A percentile compares a stretch with the other conserved stretches of the same genome.
Conservation (phyloP, 2,113 vertebrate species). For the Xyliphius kryptos region DNA sequence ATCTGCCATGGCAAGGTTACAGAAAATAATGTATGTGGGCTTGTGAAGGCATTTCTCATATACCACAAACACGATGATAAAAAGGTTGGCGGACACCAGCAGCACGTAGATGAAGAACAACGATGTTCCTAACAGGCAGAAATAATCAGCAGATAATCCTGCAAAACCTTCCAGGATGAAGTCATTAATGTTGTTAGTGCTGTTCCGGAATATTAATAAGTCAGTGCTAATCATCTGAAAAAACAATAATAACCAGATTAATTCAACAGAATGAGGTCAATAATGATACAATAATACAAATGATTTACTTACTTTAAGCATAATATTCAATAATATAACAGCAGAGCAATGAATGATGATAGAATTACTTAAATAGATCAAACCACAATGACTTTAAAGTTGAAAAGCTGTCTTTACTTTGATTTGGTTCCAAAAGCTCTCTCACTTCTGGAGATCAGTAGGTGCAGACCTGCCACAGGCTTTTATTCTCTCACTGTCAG, state of each 20-base stretch:
- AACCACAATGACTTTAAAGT: too few relatives aligned
- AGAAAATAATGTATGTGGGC: conserved; percentile 53
- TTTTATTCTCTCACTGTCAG: too few relatives aligned
- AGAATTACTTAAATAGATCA: too few relatives aligned
- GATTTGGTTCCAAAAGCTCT: too few relatives aligned
- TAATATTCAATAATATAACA: too few relatives aligned
- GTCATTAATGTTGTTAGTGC: conserved; percentile 21
- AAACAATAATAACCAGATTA: too few relatives aligned
- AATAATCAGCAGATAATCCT: conserved; percentile 48
- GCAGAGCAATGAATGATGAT: too few relatives aligned
- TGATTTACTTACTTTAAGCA: neutral
- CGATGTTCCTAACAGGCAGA: conserved; percentile 39
- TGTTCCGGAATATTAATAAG: conserved; percentile 10
- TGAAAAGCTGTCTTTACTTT: too few relatives aligned
- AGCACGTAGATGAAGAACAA: conserved; percentile 49
- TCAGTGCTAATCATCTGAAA: conserved; percentile 8
- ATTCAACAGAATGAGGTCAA: conserved; percentile 1
- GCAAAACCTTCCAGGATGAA: conserved; percentile 54
- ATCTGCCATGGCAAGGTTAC: conserved; percentile 53
- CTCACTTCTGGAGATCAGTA: too few relatives aligned
- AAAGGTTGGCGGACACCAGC: conserved; percentile 51
- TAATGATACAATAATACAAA: conserved; percentile 6
- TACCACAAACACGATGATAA: conserved; percentile 51
- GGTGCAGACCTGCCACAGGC: too few relatives aligned
- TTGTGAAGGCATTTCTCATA: conserved; percentile 49